Evolutionary conservation across 2,113 vertebrate species (phyloP), one percentile per base, ranked within the genome.

Genomic region (Corvus moneduloides): DNA sequence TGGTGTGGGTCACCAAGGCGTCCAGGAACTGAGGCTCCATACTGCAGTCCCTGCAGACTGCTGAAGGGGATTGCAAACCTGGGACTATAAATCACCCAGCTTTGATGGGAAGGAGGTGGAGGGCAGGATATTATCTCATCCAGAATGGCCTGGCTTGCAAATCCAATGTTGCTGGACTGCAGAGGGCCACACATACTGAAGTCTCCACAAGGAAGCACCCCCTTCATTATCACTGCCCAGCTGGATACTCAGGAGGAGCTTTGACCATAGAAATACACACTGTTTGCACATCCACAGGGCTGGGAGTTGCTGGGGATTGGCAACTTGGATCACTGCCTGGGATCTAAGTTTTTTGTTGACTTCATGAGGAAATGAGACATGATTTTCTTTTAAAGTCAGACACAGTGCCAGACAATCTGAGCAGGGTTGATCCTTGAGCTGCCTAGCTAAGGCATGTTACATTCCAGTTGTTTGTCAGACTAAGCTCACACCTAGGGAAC

Each of bases 191-290:
- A 81, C 27, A 15, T 76, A 6, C 32, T 15, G n/a, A 71, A 48
- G 35, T 39, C 8, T 82, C 37, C 22, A 2, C 26, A 24, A 1
- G 18, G 37, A 73, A 69, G 55, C 59, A 9, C 39, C 68, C 15
- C 26, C 71, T 30, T 33, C 37, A 14, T 56, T 59, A 8, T 74
- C 9, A 2, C n/a, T 90, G 51, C 62, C 32, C 63, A 77, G 46
- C 13, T 44, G 63, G n/a, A 8, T 35, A 10, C 1, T 0, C 16
- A 10, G 1, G 2, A 55, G 33, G 32, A 76, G 6, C 79, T 77
- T 19, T 51, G 67, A 46, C 54, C 23, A 16, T 5, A 14, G 62
- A 37, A 54, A 46, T 5, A 8, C 0, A 0, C 30, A 3, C 11
- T 11, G 17, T 48, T 74, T 62, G 43, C 21, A 2, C 75, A n/a